Evolutionary conservation across 2,797 vertebrate genomes (phyloP).

Genomic region (Rhodeus uyekii): DNA sequence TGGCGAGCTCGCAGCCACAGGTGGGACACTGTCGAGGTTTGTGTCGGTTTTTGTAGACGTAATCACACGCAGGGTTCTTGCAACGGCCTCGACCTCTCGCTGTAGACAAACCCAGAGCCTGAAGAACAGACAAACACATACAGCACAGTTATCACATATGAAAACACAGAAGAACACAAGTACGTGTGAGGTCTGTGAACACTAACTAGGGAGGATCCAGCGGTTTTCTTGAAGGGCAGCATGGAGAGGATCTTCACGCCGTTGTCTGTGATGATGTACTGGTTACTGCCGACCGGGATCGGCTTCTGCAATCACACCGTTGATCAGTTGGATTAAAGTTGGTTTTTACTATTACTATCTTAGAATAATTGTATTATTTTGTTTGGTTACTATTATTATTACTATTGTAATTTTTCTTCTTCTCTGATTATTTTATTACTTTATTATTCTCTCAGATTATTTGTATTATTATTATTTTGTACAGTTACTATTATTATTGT

Average conservation of each 20-base stretch:
- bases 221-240: slow-evolving; percentile 73
- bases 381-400: background rate
- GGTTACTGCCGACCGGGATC: slow-evolving; percentile 54
- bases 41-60: slow-evolving; percentile 95
- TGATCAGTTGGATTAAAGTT: too few species aligned
- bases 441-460: background rate
- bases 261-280: slow-evolving; percentile 66
- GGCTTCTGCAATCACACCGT: slow-evolving; percentile 61
- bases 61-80: slow-evolving; percentile 92
- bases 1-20: slow-evolving; percentile 89
- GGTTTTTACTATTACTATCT: background rate
- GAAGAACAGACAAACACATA: background rate
- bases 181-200: too few species aligned
- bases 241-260: slow-evolving; percentile 75
- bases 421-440: background rate
- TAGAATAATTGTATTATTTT: background rate
- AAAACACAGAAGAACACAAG: background rate
- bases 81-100: slow-evolving; percentile 93
- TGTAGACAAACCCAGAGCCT: slow-evolving; percentile 96
- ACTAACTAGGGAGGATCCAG: slow-evolving; percentile 74
- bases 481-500: background rate
- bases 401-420: background rate
- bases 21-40: slow-evolving; percentile 91
- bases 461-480: background rate
- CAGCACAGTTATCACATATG: background rate